phyloP scores from a whole-genome alignment of 2,888 invertebrate genomes.

The Bombylius major region DNA sequence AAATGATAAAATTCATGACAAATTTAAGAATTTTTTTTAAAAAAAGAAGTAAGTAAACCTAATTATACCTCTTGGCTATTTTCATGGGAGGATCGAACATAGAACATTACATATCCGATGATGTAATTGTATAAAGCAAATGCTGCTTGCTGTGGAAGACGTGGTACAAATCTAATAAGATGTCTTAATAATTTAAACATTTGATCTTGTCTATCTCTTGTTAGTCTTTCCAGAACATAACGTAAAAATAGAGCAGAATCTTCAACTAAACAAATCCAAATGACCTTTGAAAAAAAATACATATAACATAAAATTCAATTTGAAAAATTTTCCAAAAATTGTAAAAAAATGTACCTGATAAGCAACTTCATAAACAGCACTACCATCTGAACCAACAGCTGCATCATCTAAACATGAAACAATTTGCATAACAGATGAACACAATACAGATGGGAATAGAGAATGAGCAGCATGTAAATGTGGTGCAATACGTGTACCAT shows the following conservation, averaged over 20 bases:
- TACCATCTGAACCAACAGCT: slow-evolving; percentile 86
- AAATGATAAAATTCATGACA: too few species aligned
- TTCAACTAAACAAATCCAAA: slow-evolving; percentile 96
- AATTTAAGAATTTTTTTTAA: too few species aligned
- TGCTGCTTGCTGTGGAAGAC: slow-evolving; percentile 92
- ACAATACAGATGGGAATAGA: slow-evolving; percentile 91
- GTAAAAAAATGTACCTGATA: slow-evolving; percentile 58
- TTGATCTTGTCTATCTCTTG: slow-evolving; percentile 83
- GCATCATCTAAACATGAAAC: slow-evolving; percentile 91
- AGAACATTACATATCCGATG: slow-evolving; percentile 99
- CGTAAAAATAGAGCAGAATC: slow-evolving; percentile 92
- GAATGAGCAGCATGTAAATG: slow-evolving; percentile 87
- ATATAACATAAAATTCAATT: not conserved
- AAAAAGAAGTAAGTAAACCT: too few species aligned
- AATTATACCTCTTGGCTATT: slow-evolving; percentile 68
- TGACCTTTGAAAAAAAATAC: slow-evolving; percentile 47
- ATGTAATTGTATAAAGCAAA: slow-evolving; percentile 97
- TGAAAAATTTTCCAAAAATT: not conserved
- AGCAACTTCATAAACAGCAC: slow-evolving; percentile 93
- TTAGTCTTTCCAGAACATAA: slow-evolving; percentile 89
- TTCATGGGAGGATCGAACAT: slow-evolving; percentile 91
- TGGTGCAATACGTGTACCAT: slow-evolving; percentile 60
- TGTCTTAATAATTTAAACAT: slow-evolving; percentile 89
- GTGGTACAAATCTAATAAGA: slow-evolving; percentile 82
- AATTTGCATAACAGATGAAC: slow-evolving; percentile 90